Conservation (phyloP, 2,888 invertebrate species). For the Rhorus exstirpatorius region DNA sequence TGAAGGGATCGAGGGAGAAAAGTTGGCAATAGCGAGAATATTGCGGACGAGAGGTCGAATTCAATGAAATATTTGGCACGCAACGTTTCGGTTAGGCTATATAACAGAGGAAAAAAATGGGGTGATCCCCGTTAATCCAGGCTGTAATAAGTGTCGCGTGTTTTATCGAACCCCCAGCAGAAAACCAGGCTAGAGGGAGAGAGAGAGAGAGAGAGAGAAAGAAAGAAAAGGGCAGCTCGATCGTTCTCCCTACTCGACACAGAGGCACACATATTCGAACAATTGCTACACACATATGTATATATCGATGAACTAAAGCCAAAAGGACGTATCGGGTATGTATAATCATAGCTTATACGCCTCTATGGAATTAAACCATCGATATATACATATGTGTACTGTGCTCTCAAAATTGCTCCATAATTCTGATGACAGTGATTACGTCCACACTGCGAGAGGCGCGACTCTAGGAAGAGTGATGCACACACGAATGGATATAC, state of each 20-base stretch:
- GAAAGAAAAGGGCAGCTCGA: constrained; percentile 21
- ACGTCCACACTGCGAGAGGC: constrained; percentile 7
- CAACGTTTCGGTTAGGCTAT: constrained; percentile 40
- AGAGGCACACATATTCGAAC: neutral
- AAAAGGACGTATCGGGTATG: too few species aligned
- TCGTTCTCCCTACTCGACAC: constrained; percentile 15
- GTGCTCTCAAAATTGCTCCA: constrained; percentile 32
- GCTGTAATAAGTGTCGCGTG: constrained; percentile 64
- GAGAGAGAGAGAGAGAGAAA: constrained; percentile 25
- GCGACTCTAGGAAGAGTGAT: neutral
- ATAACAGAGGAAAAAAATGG: constrained; percentile 24
- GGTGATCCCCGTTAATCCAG: constrained; percentile 48
- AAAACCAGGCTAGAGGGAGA: constrained; percentile 6
- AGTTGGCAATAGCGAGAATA: constrained; percentile 50
- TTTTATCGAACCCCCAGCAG: constrained; percentile 41
- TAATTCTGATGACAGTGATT: constrained; percentile 55
- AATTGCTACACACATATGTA: neutral
- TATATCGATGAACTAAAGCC: too few species aligned
- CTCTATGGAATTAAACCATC: too few species aligned
- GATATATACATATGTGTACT: neutral
- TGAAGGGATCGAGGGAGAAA: neutral
- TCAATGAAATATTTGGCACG: constrained; percentile 68
- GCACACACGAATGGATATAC: too few species aligned
- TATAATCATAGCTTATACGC: too few species aligned
- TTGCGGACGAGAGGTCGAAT: constrained; percentile 44